A percentile compares a stretch with the other conserved stretches of the same genome.
Evolutionary conservation across 2,888 invertebrate species (phyloP).

Genomic region (Muscina levida): DNA sequence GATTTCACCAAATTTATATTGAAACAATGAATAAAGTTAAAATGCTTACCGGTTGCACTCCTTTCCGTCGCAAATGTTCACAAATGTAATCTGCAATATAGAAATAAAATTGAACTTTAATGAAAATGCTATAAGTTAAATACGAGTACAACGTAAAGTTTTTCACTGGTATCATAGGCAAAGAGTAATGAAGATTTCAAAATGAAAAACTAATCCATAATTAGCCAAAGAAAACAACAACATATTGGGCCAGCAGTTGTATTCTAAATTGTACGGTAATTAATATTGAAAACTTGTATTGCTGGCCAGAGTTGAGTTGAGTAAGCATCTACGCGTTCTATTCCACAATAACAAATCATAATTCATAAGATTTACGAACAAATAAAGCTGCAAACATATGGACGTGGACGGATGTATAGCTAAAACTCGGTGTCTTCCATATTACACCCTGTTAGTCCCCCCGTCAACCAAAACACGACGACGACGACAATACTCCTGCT

Average conservation of each 20-base stretch:
- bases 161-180: no score
- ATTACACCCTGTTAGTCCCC: neutral
- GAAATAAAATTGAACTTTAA: no score
- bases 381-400: constrained; percentile 63
- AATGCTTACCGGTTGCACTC: no score
- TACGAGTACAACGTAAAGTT: no score
- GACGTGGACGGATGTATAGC: constrained; percentile 19
- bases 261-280: constrained; percentile 51
- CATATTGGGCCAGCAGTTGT: constrained; percentile 54
- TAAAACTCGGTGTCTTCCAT: constrained; percentile 3
- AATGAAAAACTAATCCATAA: constrained; percentile 9
- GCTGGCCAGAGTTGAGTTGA: neutral
- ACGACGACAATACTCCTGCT: neutral
- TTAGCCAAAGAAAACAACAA: constrained; percentile 11
- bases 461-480: constrained; percentile 14
- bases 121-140: no score
- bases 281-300: constrained; percentile 60
- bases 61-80: no score
- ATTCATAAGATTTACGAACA: constrained; percentile 28
- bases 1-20: no score
- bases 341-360: constrained; percentile 19
- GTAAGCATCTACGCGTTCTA: neutral
- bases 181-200: no score
- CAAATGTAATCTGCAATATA: no score
- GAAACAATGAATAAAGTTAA: no score